A percentile compares a stretch with the other conserved stretches of the same genome.
Conservation (phyloP, 2,113 vertebrate species). For the Elaphurus davidianus region DNA sequence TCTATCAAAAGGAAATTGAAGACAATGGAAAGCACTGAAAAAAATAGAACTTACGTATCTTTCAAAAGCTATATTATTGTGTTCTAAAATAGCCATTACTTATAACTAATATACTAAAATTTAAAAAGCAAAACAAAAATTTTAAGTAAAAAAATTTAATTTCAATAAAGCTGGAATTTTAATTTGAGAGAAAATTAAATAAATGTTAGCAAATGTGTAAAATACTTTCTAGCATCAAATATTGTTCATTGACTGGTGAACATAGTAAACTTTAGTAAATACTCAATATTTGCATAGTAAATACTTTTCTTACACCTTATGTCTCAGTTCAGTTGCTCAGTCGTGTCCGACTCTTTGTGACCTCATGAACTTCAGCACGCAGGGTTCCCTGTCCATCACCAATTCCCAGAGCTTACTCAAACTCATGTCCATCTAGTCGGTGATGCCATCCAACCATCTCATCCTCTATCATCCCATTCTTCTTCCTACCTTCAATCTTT, state of each 20-base stretch:
- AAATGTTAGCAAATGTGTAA: neutral
- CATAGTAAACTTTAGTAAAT: neutral
- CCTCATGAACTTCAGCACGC: neutral
- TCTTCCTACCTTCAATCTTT: neutral
- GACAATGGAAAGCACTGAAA: neutral
- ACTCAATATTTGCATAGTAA: too few relatives aligned
- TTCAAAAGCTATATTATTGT: neutral
- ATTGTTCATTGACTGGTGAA: neutral
- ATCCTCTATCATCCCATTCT: neutral
- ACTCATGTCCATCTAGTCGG: neutral
- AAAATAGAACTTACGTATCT: neutral
- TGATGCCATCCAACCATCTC: neutral
- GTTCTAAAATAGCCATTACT: neutral
- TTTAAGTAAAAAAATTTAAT: neutral
- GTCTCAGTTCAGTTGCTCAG: neutral
- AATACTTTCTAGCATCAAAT: neutral
- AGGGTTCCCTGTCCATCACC: neutral
- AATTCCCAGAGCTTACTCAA: neutral
- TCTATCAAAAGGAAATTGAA: neutral
- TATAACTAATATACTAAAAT: neutral
- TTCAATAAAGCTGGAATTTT: neutral
- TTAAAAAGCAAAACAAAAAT: neutral
- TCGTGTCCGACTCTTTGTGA: neutral
- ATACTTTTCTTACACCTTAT: neutral
- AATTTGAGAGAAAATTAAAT: neutral